Evolutionary conservation across 2,888 invertebrate genomes (phyloP), one percentile per base, ranked within the genome.

Genomic region (Lepidonotus clava): DNA sequence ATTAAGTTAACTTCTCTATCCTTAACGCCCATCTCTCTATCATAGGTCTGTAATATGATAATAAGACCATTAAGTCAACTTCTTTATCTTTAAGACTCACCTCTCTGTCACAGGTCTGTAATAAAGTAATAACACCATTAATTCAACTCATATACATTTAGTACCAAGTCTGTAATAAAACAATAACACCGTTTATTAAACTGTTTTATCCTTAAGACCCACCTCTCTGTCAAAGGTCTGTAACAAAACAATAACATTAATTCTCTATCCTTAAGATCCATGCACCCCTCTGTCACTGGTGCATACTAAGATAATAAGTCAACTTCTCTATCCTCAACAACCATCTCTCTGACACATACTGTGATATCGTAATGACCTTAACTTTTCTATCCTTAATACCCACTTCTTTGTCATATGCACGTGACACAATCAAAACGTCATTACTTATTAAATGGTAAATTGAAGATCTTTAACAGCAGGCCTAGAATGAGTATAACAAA

Each of bases 1-100:
- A n/a, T n/a, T n/a, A n/a, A n/a, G n/a, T n/a, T n/a, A n/a, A n/a
- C 86, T 93, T 93, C 61, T 91, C 91, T 36, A 93, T 90, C 5
- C 89, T 88, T 40, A 93, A 84, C 76, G 90, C 88, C 91, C 91
- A 93, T 38, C 88, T 87, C 67, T 91, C 90, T 32, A 18, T 71
- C 85, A 1, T 32, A 0, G 80, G 80, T 71, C 71, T 71, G 71
- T 18, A 38, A 71, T 18, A 46, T 11, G 18, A 8, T n/a, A n/a
- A n/a, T n/a, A n/a, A n/a, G n/a, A n/a, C n/a, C n/a, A n/a, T n/a
- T n/a, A n/a, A n/a, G n/a, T n/a, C n/a, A n/a, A n/a, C 86, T 93
- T 93, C 61, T 91, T 91, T 36, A 93, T 90, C 5, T 89, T 88
- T 40, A 93, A 84, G 67, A 90, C 88, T 91, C 91, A 93, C 40